Evolutionary conservation across 30 jellyfish, hydroid and myxozoan genomes (phyloP).

Genomic region (Turritopsis dohrnii): DNA sequence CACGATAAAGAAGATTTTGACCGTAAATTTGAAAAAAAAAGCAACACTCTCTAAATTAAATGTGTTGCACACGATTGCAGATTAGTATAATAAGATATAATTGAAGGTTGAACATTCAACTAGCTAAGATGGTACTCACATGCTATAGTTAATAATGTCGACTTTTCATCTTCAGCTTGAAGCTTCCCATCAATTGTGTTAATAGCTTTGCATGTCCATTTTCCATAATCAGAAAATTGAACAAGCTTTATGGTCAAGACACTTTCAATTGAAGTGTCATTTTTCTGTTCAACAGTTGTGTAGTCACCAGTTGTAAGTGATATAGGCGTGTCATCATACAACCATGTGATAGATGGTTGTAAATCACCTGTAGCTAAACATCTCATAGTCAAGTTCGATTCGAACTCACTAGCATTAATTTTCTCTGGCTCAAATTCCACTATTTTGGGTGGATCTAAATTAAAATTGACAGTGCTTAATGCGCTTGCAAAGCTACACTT

Average conservation of each 20-base stretch:
- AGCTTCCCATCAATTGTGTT: slow-evolving; percentile 22
- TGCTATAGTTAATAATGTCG: not conserved
- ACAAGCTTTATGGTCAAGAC: not conserved
- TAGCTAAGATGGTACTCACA: slow-evolving; percentile 2
- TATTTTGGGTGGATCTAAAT: slow-evolving; percentile 5
- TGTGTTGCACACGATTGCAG: no score
- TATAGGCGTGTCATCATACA: not conserved
- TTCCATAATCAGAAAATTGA: slow-evolving; percentile 7
- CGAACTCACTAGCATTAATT: slow-evolving; percentile 11
- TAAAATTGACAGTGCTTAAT: not conserved
- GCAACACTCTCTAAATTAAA: no score
- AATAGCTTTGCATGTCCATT: slow-evolving; percentile 23
- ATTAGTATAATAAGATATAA: no score
- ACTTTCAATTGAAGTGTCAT: not conserved
- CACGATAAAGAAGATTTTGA: no score
- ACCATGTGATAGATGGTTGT: slow-evolving; percentile 20
- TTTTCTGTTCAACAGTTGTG: not conserved
- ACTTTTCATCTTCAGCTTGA: not conserved
- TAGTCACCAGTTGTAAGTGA: not conserved
- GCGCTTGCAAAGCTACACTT: not conserved
- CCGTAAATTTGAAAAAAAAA: no score
- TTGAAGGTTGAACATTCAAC: no score
- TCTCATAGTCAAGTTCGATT: not conserved
- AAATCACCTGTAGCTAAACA: slow-evolving; percentile 16
- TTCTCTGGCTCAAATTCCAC: not conserved